Percentiles rank a stretch among this genome's conserved stretches.
Conservation (phyloP, 2,888 invertebrate species). For the Lasioglossum zephyrum region DNA sequence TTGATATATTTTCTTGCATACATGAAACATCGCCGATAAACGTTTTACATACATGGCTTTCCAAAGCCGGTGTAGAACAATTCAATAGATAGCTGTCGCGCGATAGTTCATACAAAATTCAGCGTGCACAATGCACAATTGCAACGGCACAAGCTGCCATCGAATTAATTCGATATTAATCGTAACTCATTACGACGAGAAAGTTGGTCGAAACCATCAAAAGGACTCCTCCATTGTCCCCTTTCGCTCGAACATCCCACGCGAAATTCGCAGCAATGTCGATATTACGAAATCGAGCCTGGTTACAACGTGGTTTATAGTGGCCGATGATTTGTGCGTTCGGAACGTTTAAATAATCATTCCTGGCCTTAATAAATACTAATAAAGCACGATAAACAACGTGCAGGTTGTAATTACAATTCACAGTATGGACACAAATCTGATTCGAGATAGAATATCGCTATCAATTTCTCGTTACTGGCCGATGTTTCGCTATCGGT, state of each 20-base stretch:
- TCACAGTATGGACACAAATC: neutral
- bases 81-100: neutral
- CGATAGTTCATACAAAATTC: neutral
- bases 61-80: neutral
- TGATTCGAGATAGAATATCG: conserved; percentile 5
- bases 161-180: neutral
- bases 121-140: neutral
- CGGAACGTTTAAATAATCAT: conserved; percentile 9
- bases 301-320: neutral
- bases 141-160: neutral
- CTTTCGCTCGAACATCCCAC: neutral
- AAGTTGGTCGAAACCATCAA: neutral
- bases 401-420: conserved; percentile 26
- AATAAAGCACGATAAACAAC: conserved; percentile 26
- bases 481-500: neutral
- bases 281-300: conserved; percentile 1
- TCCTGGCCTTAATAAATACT: conserved; percentile 16
- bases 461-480: conserved; percentile 36
- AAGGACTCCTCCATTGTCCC: no score
- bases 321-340: conserved; percentile 21
- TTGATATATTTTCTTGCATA: neutral
- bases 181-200: neutral
- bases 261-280: neutral
- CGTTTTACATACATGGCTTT: neutral
- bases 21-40: neutral